Evolutionary conservation across 2,888 invertebrate species (phyloP), one percentile per base, ranked within the genome.

Genomic region (Drosophila lutescens): DNA sequence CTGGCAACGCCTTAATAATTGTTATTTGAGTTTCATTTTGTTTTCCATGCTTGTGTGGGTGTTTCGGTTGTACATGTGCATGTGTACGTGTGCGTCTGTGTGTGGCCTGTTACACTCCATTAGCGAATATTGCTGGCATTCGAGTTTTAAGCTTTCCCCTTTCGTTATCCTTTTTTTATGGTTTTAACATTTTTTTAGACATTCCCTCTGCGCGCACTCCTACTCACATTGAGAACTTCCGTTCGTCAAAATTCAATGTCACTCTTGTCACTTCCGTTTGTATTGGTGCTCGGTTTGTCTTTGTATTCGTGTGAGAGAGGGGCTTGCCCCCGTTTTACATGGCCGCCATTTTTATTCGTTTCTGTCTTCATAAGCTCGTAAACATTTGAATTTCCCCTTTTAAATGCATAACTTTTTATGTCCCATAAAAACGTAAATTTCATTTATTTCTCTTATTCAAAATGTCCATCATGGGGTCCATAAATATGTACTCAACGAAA

Each of bases 1-100:
- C 90, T 89, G 91, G 91, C 89, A 91, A 90, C 91, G 90, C 91
- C 90, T 90, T 91, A 88, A 87, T 86, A 84, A 88, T 90, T 90
- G 81, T 89, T 88, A 89, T 90, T 90, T 91, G 90, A 90, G 88
- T 84, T 89, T 76, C 81, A 84, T 84, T 82, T 83, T 83, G 88
- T 82, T 73, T 74, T 68, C 53, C 12, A 38, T 53, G 59, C 57
- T 55, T 58, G 57, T 63, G 50, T 69, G 60, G 54, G 43, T 57
- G 41, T 34, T 23, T 43, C 12, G 4, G 12, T 58, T 53, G 40
- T 60, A 58, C 44, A 43, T 47, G 63, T 66, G 40, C 36, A 61
- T 55, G 34, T 65, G 62, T 47, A 44, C 41, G 63, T 65, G 55
- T 61, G 62, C 30, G 30, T 7, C 8, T 68, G 46, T 74, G 54